Evolutionary conservation across 35 echinoderm and acorn worm species (phyloP).

Genomic region (Heliocidaris erythrogramma): DNA sequence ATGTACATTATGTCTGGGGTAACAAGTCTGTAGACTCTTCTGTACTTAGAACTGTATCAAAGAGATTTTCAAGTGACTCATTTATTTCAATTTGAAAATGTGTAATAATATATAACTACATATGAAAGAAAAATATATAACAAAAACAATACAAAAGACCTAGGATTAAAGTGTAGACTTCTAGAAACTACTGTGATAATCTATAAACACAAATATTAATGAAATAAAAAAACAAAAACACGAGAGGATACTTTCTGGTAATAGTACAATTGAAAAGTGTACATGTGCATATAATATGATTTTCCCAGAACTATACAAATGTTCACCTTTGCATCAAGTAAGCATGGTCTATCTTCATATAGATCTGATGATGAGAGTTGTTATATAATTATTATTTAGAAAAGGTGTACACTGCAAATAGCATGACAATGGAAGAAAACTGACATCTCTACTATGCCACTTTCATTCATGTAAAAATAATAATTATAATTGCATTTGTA

Average conservation of each 20-base stretch:
- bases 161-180: too few species aligned
- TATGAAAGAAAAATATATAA: not conserved
- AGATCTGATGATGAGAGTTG: not conserved
- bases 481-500: not conserved
- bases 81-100: not conserved
- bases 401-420: not conserved
- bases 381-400: not conserved
- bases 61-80: not conserved
- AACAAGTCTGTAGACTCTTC: too few species aligned
- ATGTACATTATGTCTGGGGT: too few species aligned
- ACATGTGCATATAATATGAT: too few species aligned
- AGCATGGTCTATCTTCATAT: not conserved
- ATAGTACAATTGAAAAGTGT: too few species aligned
- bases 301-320: too few species aligned
- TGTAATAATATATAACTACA: not conserved
- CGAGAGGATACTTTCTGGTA: too few species aligned
- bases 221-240: too few species aligned
- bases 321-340: too few species aligned
- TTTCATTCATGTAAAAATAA: not conserved
- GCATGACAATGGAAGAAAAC: not conserved
- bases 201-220: too few species aligned
- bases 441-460: not conserved
- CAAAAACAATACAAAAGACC: not conserved
- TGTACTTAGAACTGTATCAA: too few species aligned
- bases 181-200: too few species aligned